phyloP scores from a whole-genome alignment of 2,888 invertebrate species.

The Phragmatobia fuliginosa region DNA sequence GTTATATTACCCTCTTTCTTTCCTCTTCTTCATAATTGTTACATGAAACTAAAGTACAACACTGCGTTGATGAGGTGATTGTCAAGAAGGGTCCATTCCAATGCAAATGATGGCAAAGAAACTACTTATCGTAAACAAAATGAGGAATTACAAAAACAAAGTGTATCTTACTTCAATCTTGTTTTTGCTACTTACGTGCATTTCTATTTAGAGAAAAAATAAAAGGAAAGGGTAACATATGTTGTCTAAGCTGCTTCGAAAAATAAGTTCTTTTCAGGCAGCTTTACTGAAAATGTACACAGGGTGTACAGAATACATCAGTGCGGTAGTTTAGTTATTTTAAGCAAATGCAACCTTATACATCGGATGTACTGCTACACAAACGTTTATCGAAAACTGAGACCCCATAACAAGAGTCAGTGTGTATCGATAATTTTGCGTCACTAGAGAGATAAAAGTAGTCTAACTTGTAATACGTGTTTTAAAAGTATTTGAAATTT shows the following conservation, averaged over 20 bases:
- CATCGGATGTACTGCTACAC: not conserved
- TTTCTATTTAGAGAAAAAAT: not conserved
- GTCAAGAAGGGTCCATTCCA: not conserved
- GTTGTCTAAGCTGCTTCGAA: not conserved
- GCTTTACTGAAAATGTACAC: not conserved
- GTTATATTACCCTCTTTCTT: not conserved
- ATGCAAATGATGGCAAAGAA: not conserved
- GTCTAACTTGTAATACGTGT: not conserved
- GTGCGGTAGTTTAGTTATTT: not conserved
- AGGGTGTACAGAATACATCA: not conserved
- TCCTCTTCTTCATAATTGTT: not conserved
- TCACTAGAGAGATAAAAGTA: not conserved
- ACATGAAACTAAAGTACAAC: not conserved
- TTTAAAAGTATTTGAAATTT: too few relatives aligned
- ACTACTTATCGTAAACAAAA: constrained; percentile 1
- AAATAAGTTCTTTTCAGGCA: not conserved
- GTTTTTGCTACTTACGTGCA: not conserved
- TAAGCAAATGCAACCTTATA: not conserved
- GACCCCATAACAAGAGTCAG: not conserved
- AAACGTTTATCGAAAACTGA: not conserved
- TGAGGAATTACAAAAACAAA: not conserved
- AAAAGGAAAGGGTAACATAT: not conserved
- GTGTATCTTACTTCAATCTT: not conserved
- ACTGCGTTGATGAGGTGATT: not conserved
- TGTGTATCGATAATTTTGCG: not conserved